These are phyloP conservation scores for Bradypus variegatus DNA, from an alignment of 2,797 vertebrate genomes.

Conservation along the genomic window DNA sequence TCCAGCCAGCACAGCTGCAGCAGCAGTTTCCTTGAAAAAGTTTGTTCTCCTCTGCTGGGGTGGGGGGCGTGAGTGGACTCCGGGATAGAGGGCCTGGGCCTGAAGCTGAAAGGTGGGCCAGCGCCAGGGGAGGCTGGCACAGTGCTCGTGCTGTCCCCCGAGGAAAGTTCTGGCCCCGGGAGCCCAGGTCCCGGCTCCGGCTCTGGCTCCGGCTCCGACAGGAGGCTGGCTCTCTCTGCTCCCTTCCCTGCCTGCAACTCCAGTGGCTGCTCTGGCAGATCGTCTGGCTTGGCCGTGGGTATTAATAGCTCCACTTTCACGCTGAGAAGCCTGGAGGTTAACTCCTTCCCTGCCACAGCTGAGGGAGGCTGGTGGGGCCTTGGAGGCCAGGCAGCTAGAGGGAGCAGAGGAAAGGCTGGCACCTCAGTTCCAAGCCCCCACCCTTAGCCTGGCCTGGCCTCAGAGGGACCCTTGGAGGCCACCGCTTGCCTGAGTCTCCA, in stretches of 20 bases:
- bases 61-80: not conserved
- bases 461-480: not conserved
- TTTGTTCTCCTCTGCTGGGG: conserved; percentile 39
- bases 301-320: conserved; percentile 80
- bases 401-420: not conserved
- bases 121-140: not conserved
- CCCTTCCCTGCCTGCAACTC: conserved; percentile 15
- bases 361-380: not conserved
- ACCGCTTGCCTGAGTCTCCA: not conserved
- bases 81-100: not conserved
- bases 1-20: not conserved
- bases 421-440: not conserved
- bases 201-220: conserved; percentile 47
- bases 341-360: conserved; percentile 70
- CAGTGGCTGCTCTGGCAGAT: conserved; percentile 68
- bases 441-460: not conserved
- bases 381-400: not conserved
- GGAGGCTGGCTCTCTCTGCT: not conserved
- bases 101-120: not conserved
- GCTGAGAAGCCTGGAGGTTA: conserved; percentile 71
- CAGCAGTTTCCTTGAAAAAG: conserved; percentile 40
- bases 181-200: conserved; percentile 44
- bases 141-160: not conserved
- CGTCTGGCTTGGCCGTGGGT: conserved; percentile 70
- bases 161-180: conserved; percentile 65